Base-by-base conservation (phyloP, 2,888 invertebrate species). In the Cryptocephalus moraei region DNA sequence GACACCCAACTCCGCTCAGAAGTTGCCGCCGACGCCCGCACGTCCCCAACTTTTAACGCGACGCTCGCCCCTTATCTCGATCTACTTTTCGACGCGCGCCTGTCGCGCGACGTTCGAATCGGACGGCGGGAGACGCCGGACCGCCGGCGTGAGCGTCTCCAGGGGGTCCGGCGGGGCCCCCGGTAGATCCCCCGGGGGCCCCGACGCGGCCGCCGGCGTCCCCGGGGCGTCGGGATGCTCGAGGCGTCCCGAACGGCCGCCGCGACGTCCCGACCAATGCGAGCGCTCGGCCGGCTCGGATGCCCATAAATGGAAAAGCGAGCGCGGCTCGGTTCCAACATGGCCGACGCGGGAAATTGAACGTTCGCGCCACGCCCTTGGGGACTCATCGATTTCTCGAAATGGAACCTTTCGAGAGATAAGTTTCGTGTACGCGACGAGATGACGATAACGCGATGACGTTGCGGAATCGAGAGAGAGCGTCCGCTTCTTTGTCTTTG, bases 221-320 rank as follows among this genome's bases (percentile, higher is more conserved):
- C 22, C 22, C 22, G 22, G 22, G 22, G 22, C 22, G 22, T 6
- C 22, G 22, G 22, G 22, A 22, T 6, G 22, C 3, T 6, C 22
- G 22, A 22, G 22, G 22, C 22, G 22, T 6, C n/a, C 22, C 33
- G 42, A 39, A 47, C 52, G 50, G 60, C 61, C 58, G 53, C 44
- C 63, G 60, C 62, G 50, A 53, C 49, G 48, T 62, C 63, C 68
- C 66, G 65, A 63, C 79, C 79, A 79, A 79, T 80, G 72, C 73
- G 66, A 66, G 64, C 65, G 65, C 68, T 67, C 73, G 70, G 73
- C 74, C 73, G 65, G 38, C 69, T 69, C 71, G 75, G 75, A 79
- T 79, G 78, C 74, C 80, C 80, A 73, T 79, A 75, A 76, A 79
- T 70, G 80, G 79, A 69, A 70, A 72, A 75, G 67, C 72, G 72